Evolutionary conservation across 2,888 invertebrate genomes (phyloP), one percentile per base, ranked within the genome.

Genomic region (Melanophora roralis): DNA sequence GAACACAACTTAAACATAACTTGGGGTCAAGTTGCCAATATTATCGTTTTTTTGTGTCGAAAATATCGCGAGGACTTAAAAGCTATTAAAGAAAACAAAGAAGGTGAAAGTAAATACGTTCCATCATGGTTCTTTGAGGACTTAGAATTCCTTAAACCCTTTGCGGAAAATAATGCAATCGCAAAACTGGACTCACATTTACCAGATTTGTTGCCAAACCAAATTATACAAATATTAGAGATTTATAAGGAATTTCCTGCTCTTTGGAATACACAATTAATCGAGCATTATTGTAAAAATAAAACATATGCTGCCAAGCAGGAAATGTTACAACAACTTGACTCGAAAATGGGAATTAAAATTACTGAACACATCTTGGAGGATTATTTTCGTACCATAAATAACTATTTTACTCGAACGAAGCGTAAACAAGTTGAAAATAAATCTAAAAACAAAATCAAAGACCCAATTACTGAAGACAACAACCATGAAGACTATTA

Each of bases 221-320:
- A 82, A 49, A 72, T 80, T 43, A 65, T 55, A 14, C 36, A 81
- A 72, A 65, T 82, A 53, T 64, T 78, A 5, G 65, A 59, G 27
- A 80, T 80, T 34, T 82, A 82, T 40, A 74, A 74, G 32, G 40
- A 40, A 14, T 49, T 40, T 27, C 69, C 73, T 0, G 49, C 60
- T 9, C 62, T 82, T 4, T 82, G 82, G 82, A 74, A 82, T 51
- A 69, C 80, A 0, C 49, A 80, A 51, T 43, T 74, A 8, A 74
- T 77, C 27, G 82, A 82, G 36, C 73, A 74, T 74, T 69, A 65
- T 21, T 67, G 74, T 19, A 73, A 71, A 57, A 68, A 65, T 45
- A 77, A 74, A 68, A 69, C 55, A 27, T 5, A 36, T 51, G 79
- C 65, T 40, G 82, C 82, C 7, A 64, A 65, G 23, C 32, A 53